Conservation (phyloP, 1,140 invertebrate species). For the Nasonia giraulti region DNA sequence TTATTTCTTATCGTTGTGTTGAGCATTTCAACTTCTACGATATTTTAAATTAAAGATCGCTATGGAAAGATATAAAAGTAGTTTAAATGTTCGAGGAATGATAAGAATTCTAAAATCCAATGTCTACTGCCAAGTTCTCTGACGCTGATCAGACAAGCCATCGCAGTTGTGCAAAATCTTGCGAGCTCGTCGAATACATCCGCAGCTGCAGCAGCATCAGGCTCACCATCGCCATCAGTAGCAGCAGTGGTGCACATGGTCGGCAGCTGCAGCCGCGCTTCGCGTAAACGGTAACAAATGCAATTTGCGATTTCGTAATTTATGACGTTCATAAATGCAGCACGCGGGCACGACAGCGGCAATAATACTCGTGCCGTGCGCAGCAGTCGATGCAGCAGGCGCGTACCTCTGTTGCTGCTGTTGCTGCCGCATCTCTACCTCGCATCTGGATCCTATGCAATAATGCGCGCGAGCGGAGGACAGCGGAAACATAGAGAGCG, state of each 20-base stretch:
- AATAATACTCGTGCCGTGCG: constrained; percentile 44
- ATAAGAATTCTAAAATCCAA: neutral
- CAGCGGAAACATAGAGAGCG: neutral
- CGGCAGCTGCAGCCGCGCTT: neutral
- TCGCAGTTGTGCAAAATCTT: neutral
- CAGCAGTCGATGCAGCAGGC: constrained; percentile 32
- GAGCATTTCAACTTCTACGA: too few relatives aligned
- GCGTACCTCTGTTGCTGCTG: constrained; percentile 10
- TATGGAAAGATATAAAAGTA: too few relatives aligned
- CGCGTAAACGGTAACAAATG: constrained; percentile 49
- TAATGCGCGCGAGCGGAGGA: constrained; percentile 15
- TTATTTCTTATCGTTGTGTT: too few relatives aligned
- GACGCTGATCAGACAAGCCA: too few relatives aligned
- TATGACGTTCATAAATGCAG: constrained; percentile 52
- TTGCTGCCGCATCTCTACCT: neutral
- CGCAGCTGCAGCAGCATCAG: neutral
- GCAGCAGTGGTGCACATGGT: neutral
- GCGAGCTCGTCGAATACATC: neutral
- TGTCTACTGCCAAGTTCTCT: neutral
- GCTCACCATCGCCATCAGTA: neutral
- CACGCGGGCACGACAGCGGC: constrained; percentile 32
- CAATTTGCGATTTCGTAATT: constrained; percentile 53
- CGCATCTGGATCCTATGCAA: constrained; percentile 47
- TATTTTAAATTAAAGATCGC: too few relatives aligned
- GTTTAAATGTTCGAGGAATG: too few relatives aligned